Evolutionary conservation across 2,888 invertebrate genomes (phyloP).

Genomic region (Petrolisthes cinctipes): DNA sequence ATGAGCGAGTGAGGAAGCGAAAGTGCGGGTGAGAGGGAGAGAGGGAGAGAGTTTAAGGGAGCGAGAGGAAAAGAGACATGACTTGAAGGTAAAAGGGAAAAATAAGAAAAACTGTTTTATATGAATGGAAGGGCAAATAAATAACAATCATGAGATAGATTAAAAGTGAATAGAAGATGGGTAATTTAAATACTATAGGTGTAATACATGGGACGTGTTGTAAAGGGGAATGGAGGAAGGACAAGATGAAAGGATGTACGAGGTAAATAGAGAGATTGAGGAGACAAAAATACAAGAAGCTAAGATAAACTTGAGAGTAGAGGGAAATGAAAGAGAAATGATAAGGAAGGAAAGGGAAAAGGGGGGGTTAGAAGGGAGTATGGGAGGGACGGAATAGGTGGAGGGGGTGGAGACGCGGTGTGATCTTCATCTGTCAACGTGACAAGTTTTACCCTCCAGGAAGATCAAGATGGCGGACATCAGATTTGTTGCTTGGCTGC

Average conservation of each 20-base stretch:
- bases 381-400: not conserved
- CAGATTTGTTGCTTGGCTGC: conserved; percentile 63
- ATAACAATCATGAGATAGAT: too few relatives aligned
- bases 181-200: too few relatives aligned
- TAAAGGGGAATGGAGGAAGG: too few relatives aligned
- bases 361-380: not conserved
- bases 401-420: conserved; percentile 23
- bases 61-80: not conserved
- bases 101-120: not conserved
- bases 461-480: conserved; percentile 51
- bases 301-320: too few relatives aligned
- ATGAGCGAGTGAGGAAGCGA: not conserved
- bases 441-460: conserved; percentile 52
- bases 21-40: not conserved
- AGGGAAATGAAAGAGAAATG: too few relatives aligned
- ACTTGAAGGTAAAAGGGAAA: not conserved
- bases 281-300: too few relatives aligned
- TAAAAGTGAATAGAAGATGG: too few relatives aligned
- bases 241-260: too few relatives aligned
- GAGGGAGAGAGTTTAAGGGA: not conserved
- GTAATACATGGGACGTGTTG: too few relatives aligned
- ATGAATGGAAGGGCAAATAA: too few relatives aligned
- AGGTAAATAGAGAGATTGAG: too few relatives aligned
- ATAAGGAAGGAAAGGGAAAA: not conserved
- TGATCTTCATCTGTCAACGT: conserved; percentile 66